These are phyloP conservation scores for Oryzias dopingdopingensis DNA, from an alignment of 2,797 vertebrate species.

Conservation along the genomic window DNA sequence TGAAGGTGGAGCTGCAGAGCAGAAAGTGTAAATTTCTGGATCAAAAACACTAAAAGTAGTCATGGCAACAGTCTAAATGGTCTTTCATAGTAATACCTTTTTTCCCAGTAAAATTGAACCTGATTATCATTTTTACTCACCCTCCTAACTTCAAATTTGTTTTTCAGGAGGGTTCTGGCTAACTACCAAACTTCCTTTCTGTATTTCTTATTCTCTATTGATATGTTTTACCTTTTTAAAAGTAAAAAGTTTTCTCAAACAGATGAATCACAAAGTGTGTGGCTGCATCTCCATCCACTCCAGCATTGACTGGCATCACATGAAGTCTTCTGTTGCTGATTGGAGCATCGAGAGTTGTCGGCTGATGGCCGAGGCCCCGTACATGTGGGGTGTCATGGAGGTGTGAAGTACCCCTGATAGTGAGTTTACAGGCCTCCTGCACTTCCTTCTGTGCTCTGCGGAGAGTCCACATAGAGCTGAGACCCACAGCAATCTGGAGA, in stretches of 20 bases:
- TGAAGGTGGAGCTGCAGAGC: neutral
- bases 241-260: too few species aligned
- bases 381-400: neutral
- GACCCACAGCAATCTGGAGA: neutral
- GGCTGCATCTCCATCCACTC: too few species aligned
- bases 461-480: neutral
- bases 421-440: too few species aligned
- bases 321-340: too few species aligned
- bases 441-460: neutral
- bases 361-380: neutral
- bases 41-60: constrained; percentile 5
- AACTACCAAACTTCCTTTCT: constrained; percentile 12
- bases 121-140: constrained; percentile 25
- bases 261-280: too few species aligned
- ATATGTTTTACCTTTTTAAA: too few species aligned
- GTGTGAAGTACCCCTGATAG: neutral
- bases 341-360: neutral
- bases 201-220: constrained; percentile 22
- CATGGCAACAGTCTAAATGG: neutral
- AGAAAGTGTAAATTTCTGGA: constrained; percentile 8
- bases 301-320: too few species aligned
- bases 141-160: constrained; percentile 13
- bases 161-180: too few species aligned
- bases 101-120: constrained; percentile 20
- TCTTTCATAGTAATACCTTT: constrained; percentile 28